Percentiles rank a stretch among this genome's conserved stretches.
These are phyloP conservation scores for Gila robusta DNA, from an alignment of 2,797 vertebrate species.

Conservation along the genomic window DNA sequence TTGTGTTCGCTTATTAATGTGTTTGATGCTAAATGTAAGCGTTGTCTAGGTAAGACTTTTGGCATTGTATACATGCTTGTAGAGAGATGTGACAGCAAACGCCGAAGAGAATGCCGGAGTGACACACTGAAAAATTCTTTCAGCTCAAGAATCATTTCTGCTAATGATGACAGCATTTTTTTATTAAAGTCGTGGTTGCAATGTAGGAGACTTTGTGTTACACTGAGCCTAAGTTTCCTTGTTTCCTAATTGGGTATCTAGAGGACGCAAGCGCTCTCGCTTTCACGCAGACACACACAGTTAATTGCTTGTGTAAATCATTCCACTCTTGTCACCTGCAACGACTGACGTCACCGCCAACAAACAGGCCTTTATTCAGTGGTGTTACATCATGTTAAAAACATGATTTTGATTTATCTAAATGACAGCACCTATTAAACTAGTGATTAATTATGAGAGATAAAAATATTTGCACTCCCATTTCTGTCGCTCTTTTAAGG, in stretches of 20 bases:
- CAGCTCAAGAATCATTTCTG: background rate
- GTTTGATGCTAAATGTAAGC: background rate
- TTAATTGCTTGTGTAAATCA: constrained; percentile 53
- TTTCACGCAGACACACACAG: constrained; percentile 17
- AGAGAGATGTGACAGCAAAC: background rate
- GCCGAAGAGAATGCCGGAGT: background rate
- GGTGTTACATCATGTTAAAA: constrained; percentile 9
- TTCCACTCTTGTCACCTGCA: constrained; percentile 43
- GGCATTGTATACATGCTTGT: background rate
- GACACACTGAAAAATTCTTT: background rate
- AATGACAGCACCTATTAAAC: constrained; percentile 10
- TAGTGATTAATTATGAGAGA: constrained; percentile 21
- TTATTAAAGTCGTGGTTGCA: background rate
- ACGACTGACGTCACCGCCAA: constrained; percentile 42
- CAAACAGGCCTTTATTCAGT: constrained; percentile 52
- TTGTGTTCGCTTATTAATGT: background rate
- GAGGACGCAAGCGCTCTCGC: background rate
- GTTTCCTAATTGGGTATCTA: constrained; percentile 29
- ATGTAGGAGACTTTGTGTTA: background rate
- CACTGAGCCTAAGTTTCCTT: constrained; percentile 21
- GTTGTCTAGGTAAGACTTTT: constrained; percentile 2
- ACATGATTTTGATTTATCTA: constrained; percentile 36
- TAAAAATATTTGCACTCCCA: constrained; percentile 6
- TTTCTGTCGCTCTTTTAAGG: background rate
- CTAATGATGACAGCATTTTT: constrained; percentile 1